Percentiles rank a stretch among this genome's conserved stretches.
Evolutionary conservation across 2,888 invertebrate species (phyloP).

Genomic region (Lasioglossum marginatum): DNA sequence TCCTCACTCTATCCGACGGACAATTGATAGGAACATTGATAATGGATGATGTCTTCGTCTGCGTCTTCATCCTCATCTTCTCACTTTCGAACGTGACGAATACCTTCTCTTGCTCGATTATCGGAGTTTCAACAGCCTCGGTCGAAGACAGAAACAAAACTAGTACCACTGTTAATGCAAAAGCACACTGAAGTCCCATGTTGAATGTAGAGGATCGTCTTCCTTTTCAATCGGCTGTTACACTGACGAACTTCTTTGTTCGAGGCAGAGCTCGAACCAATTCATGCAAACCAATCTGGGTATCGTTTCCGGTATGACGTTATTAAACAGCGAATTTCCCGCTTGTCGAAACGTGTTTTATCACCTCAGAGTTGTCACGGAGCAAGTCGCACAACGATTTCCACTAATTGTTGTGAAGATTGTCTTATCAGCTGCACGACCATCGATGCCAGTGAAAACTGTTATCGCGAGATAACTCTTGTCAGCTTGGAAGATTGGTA

Average conservation of each 20-base stretch:
- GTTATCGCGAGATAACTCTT: constrained; percentile 26
- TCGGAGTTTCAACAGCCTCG: constrained; percentile 36
- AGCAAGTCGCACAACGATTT: neutral
- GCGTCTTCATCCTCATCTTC: neutral
- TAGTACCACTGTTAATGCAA: constrained; percentile 52
- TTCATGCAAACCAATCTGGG: neutral
- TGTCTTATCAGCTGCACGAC: constrained; percentile 48
- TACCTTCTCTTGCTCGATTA: constrained; percentile 48
- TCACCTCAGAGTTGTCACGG: neutral
- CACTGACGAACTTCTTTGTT: neutral
- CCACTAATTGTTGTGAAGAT: neutral
- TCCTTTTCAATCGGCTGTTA: neutral
- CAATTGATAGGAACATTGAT: constrained; percentile 78
- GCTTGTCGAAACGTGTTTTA: neutral
- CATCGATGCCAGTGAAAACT: constrained; percentile 25
- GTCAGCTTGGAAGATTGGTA: neutral
- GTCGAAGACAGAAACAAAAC: constrained; percentile 24
- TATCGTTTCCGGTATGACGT: neutral
- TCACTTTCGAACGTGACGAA: constrained; percentile 69
- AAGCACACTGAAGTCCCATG: constrained; percentile 68
- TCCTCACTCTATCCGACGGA: constrained; percentile 72
- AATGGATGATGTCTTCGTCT: neutral
- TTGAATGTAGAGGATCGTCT: neutral
- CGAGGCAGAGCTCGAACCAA: neutral
- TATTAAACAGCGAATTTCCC: neutral